Conservation (phyloP, 1,140 invertebrate species). For the Ostrea edulis region DNA sequence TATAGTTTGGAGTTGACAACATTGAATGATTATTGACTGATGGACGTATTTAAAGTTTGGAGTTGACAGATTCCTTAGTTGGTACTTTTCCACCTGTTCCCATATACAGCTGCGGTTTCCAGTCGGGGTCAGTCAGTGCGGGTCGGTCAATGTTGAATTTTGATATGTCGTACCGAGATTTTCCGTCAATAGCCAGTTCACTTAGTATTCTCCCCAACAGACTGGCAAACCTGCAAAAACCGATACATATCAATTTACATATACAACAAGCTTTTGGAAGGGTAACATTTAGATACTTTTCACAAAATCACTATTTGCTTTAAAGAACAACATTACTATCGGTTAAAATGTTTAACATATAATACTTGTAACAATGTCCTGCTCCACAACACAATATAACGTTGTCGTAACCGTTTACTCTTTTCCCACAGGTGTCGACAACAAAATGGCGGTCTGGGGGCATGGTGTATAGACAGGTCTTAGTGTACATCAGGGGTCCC, state of each 20-base stretch:
- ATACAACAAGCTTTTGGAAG: too few species aligned
- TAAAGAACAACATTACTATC: too few species aligned
- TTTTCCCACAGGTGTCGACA: conserved; percentile 68
- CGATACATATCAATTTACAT: too few species aligned
- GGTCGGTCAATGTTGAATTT: conserved; percentile 70
- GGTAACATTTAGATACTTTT: too few species aligned
- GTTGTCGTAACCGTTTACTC: conserved; percentile 66
- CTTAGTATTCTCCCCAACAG: conserved; percentile 75
- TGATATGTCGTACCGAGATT: conserved; percentile 70
- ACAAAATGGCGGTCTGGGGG: conserved; percentile 76
- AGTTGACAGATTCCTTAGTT: conserved; percentile 16
- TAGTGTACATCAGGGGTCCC: conserved; percentile 73
- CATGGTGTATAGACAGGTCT: conserved; percentile 77
- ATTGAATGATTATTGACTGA: too few species aligned
- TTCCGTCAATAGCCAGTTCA: conserved; percentile 73
- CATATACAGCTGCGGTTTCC: conserved; percentile 67
- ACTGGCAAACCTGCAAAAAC: conserved; percentile 69
- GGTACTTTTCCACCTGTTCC: conserved; percentile 61
- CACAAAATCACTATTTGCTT: too few species aligned
- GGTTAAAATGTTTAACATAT: conserved; percentile 1
- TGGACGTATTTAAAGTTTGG: conserved; percentile 33
- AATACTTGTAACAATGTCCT: conserved; percentile 76
- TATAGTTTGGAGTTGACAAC: conserved; percentile 44
- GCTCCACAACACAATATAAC: conserved; percentile 75
- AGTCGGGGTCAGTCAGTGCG: conserved; percentile 72